A percentile compares a stretch with the other conserved stretches of the same genome.
phyloP scores from a whole-genome alignment of 2,113 vertebrate genomes.

The Urocynchramus pylzowi region DNA sequence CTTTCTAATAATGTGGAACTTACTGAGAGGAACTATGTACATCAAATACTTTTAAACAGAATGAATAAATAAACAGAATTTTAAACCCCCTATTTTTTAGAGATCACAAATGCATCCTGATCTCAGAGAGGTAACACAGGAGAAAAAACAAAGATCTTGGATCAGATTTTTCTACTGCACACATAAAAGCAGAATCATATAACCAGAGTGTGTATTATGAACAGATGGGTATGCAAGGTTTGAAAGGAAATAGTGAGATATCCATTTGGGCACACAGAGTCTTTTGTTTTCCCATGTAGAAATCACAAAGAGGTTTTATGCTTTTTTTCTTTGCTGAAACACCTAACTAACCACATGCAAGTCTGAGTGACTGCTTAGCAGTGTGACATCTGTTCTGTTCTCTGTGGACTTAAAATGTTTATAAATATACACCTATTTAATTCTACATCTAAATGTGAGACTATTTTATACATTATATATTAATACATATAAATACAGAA shows the following conservation, averaged over 20 bases:
- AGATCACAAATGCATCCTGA: not conserved
- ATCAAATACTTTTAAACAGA: not conserved
- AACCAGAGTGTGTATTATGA: not conserved
- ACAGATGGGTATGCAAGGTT: slow-evolving; percentile 6
- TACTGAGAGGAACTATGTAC: not conserved
- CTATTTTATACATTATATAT: not conserved
- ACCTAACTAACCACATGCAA: not conserved
- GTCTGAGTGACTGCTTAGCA: not conserved
- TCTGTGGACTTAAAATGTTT: not conserved
- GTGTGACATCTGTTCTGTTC: slow-evolving; percentile 12
- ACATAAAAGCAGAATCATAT: not conserved
- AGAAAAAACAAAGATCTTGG: not conserved
- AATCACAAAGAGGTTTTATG: not conserved
- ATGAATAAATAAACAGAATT: not conserved
- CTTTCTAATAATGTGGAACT: not conserved
- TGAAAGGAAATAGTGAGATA: not conserved
- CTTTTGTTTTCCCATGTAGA: not conserved
- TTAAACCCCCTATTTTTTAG: accelerated
- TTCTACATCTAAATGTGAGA: not conserved
- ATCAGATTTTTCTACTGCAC: not conserved
- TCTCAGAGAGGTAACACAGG: not conserved
- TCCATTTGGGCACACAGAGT: not conserved
- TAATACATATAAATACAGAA: not conserved
- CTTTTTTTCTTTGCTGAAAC: not conserved
- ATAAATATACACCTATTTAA: not conserved